Conservation (phyloP, 2,113 vertebrate species). For the Nycticebus coucang region DNA sequence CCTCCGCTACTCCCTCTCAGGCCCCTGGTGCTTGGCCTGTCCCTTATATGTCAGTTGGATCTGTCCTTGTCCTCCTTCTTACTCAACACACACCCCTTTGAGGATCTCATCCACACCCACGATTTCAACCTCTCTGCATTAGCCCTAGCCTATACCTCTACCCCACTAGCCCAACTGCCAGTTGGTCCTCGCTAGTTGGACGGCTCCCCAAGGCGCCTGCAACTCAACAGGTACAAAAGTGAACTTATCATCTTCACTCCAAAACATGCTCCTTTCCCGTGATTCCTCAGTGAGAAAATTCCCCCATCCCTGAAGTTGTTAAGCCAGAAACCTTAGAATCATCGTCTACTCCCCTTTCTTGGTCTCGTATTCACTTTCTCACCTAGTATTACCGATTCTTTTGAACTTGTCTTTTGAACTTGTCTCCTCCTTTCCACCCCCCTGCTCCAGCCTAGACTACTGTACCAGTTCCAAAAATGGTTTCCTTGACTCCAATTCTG, state of each 20-base stretch:
- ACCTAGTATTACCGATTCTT: neutral
- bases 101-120: neutral
- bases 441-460: neutral
- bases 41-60: neutral
- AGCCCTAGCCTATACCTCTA: neutral
- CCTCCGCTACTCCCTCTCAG: neutral
- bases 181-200: neutral
- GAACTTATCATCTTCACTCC: neutral
- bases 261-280: neutral
- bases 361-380: neutral
- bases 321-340: neutral
- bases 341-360: neutral
- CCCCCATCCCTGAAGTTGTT: neutral
- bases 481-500: neutral
- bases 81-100: fast-evolving
- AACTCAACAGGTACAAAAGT: neutral
- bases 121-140: neutral
- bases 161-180: neutral
- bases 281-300: neutral
- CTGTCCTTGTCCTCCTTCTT: neutral
- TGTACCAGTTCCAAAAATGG: neutral
- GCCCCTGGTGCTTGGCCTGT: neutral
- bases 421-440: neutral
- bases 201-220: neutral
- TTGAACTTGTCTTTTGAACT: neutral